These are phyloP conservation scores for Eonycteris spelaea DNA, from an alignment of 2,113 vertebrate genomes.

Conservation along the genomic window DNA sequence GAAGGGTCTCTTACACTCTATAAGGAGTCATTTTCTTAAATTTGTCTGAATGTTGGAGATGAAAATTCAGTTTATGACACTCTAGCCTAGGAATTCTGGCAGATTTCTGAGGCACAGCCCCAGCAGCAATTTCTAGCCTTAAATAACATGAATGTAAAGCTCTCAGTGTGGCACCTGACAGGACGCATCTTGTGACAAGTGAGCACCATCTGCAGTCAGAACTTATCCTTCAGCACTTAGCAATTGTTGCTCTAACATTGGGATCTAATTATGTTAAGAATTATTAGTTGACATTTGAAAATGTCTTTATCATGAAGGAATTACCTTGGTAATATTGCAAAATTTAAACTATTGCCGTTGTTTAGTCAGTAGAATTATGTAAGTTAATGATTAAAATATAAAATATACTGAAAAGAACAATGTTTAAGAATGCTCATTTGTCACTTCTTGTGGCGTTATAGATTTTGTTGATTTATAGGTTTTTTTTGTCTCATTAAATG, in stretches of 20 bases:
- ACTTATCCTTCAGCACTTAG: background rate
- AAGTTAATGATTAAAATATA: background rate
- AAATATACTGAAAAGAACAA: background rate
- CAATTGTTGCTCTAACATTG: background rate
- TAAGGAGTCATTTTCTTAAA: background rate
- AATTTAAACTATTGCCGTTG: background rate
- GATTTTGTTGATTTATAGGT: conserved; percentile 10
- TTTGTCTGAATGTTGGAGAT: background rate
- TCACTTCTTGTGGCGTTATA: background rate
- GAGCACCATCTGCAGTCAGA: accelerated
- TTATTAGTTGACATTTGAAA: background rate
- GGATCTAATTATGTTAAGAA: background rate
- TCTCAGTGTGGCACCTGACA: background rate
- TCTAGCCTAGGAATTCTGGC: background rate
- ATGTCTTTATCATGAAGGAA: background rate
- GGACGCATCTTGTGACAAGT: accelerated
- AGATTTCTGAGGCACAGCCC: background rate
- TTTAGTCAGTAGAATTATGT: background rate
- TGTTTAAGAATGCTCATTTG: background rate
- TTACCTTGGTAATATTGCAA: background rate
- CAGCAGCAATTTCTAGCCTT: background rate
- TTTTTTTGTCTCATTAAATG: background rate
- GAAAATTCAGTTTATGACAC: background rate
- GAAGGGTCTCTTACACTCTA: background rate
- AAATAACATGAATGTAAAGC: background rate